Conservation (phyloP, 92 coral and sea anemone species). For the Phenganax stokvisi region DNA sequence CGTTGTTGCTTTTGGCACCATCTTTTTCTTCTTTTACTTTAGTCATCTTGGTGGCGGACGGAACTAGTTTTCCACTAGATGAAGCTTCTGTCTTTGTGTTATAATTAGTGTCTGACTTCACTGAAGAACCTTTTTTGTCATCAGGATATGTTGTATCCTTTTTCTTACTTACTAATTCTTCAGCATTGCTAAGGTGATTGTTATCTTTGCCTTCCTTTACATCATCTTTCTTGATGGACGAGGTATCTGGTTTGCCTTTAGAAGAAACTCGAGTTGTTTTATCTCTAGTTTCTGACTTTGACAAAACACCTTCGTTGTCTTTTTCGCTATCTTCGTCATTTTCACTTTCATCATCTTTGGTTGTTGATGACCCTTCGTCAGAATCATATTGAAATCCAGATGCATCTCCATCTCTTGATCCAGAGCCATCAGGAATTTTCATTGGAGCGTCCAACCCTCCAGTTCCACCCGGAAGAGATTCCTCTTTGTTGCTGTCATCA, state of each 20-base stretch:
- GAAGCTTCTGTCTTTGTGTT: not conserved
- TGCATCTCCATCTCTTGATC: conserved; percentile 17
- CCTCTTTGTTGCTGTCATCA: conserved; percentile 16
- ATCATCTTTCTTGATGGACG: not conserved
- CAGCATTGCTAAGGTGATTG: not conserved
- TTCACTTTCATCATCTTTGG: not conserved
- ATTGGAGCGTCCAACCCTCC: conserved; percentile 73
- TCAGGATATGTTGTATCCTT: not conserved
- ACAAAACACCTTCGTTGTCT: not conserved
- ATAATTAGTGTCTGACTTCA: not conserved
- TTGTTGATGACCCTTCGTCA: conserved; percentile 7
- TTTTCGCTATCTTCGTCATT: not conserved
- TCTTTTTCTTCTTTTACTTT: not conserved
- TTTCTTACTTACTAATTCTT: conserved; percentile 1
- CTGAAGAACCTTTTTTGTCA: not conserved
- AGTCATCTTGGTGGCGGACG: not conserved
- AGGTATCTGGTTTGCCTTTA: not conserved
- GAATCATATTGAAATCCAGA: conserved; percentile 33
- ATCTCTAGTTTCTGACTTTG: not conserved
- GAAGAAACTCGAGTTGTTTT: not conserved
- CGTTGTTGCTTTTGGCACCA: not conserved
- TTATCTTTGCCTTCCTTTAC: not conserved
- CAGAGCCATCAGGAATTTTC: conserved; percentile 37
- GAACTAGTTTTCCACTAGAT: not conserved
- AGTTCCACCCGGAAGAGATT: conserved; percentile 82